Conservation (phyloP, 2,888 invertebrate species). For the Conops quadrifasciatus region DNA sequence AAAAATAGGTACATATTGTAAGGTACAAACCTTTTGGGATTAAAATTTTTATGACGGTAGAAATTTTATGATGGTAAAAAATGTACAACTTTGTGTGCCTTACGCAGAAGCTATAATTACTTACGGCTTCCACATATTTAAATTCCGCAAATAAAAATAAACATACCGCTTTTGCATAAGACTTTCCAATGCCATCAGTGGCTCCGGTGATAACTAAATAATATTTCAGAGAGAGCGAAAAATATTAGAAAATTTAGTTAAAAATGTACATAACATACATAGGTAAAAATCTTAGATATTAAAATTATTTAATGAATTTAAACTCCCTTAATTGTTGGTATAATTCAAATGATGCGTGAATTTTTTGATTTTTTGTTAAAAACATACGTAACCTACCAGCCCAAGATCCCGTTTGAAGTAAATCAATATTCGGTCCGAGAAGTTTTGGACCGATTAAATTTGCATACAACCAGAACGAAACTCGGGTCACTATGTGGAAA, state of each 20-base stretch:
- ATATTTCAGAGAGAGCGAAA: neutral
- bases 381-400: constrained; percentile 72
- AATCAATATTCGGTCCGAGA: constrained; percentile 71
- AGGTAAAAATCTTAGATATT: constrained; percentile 2
- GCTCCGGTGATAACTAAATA: constrained; percentile 84
- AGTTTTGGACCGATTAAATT: constrained; percentile 69
- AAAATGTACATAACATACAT: neutral
- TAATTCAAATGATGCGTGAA: neutral
- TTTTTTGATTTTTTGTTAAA: neutral
- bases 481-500: constrained; percentile 61
- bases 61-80: no score
- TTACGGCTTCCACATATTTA: no score
- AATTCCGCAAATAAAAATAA: no score
- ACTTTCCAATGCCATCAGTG: constrained; percentile 90
- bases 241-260: neutral
- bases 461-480: constrained; percentile 63
- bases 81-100: no score
- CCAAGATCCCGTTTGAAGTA: constrained; percentile 79
- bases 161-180: constrained; percentile 77
- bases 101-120: no score
- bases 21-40: no score
- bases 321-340: neutral
- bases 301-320: neutral
- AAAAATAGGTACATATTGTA: no score
- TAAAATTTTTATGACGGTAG: no score